Evolutionary conservation across 2,888 invertebrate genomes (phyloP).

Genomic region (Drosophila robusta): DNA sequence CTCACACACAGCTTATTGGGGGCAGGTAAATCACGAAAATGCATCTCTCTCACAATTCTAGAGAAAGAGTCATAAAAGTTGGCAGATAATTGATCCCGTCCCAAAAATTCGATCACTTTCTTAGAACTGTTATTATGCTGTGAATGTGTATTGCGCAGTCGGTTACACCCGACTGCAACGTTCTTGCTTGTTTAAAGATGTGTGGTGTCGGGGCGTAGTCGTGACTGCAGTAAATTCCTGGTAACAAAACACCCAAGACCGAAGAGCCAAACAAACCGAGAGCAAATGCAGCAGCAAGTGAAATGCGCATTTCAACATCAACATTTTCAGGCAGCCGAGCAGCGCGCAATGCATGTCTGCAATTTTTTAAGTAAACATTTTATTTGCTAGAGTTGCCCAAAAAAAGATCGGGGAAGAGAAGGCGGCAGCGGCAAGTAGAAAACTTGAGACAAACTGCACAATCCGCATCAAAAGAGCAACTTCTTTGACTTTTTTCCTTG

Average conservation of each 20-base stretch:
- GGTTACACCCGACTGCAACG: too few relatives aligned
- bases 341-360: slow-evolving; percentile 65
- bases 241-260: slow-evolving; percentile 43
- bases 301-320: slow-evolving; percentile 43
- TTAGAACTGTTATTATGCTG: too few relatives aligned
- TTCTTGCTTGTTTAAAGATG: too few relatives aligned
- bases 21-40: too few relatives aligned
- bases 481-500: slow-evolving; percentile 29
- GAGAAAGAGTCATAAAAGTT: too few relatives aligned
- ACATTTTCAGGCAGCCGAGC: slow-evolving; percentile 38
- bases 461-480: slow-evolving; percentile 65
- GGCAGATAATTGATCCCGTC: too few relatives aligned
- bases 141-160: too few relatives aligned
- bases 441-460: slow-evolving; percentile 64
- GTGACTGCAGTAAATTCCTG: slow-evolving; percentile 77
- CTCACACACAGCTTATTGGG: too few relatives aligned
- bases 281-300: slow-evolving; percentile 25
- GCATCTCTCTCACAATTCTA: too few relatives aligned
- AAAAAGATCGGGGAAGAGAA: neutral
- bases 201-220: slow-evolving; percentile 60
- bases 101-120: too few relatives aligned
- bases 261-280: neutral
- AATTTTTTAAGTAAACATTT: slow-evolving; percentile 78
- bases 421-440: slow-evolving; percentile 19
- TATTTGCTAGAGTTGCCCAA: slow-evolving; percentile 54